phyloP scores from a whole-genome alignment of 1,140 invertebrate species.

The Megalopta genalis region DNA sequence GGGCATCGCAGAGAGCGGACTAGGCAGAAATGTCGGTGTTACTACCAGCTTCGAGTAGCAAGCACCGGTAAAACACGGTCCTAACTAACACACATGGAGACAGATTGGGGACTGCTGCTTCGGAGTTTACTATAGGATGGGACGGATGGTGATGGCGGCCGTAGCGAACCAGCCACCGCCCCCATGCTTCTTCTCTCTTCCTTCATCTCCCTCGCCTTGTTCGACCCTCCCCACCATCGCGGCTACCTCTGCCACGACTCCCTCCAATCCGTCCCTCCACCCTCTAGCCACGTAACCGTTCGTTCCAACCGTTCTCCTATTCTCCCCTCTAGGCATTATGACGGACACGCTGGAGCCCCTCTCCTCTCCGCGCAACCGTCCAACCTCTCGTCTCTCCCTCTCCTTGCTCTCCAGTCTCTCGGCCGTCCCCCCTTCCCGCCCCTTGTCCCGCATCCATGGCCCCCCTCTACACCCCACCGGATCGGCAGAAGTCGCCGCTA shows the following conservation, averaged over 20 bases:
- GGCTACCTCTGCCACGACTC: background rate
- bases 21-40: constrained; percentile 71
- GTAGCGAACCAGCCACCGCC: constrained; percentile 76
- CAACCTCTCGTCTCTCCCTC: background rate
- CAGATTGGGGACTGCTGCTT: constrained; percentile 67
- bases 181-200: constrained; percentile 69
- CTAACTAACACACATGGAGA: constrained; percentile 77
- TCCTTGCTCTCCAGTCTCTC: constrained; percentile 19
- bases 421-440: constrained; percentile 8
- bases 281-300: constrained; percentile 1
- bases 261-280: constrained; percentile 15
- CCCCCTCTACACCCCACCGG: constrained; percentile 35
- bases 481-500: constrained; percentile 26
- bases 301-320: constrained; percentile 21
- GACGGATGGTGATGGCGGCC: constrained; percentile 76
- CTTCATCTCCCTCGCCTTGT: constrained; percentile 32
- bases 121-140: constrained; percentile 75
- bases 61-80: constrained; percentile 73
- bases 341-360: constrained; percentile 56
- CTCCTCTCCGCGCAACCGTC: background rate
- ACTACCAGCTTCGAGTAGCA: constrained; percentile 68
- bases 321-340: constrained; percentile 40
- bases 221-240: constrained; percentile 26
- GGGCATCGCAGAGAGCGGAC: constrained; percentile 75
- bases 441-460: constrained; percentile 35